Conservation (phyloP, 2,797 vertebrate genomes). For the Artibeus lituratus region DNA sequence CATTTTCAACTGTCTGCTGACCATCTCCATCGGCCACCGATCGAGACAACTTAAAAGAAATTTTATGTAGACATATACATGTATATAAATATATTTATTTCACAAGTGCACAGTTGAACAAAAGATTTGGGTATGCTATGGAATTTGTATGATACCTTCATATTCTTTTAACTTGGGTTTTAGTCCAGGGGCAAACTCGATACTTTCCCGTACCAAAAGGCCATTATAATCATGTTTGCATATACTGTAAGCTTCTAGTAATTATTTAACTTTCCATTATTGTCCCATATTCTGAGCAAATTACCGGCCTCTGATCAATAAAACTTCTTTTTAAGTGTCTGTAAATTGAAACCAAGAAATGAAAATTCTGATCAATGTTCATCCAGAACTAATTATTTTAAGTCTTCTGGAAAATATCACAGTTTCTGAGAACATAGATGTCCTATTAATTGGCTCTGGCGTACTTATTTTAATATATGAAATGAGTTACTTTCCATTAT, state of each 20-base stretch:
- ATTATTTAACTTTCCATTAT: constrained; percentile 48
- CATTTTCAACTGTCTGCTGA: neutral
- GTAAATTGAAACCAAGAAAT: constrained; percentile 52
- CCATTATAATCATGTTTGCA: constrained; percentile 23
- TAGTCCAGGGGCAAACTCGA: neutral
- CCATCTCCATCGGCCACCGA: neutral
- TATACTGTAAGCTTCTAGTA: constrained; percentile 43
- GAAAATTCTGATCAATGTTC: constrained; percentile 44
- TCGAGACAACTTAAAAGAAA: neutral
- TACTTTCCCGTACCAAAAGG: neutral
- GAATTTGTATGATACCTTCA: neutral
- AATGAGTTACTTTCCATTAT: neutral
- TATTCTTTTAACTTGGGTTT: neutral
- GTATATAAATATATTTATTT: neutral
- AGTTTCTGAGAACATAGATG: constrained; percentile 17
- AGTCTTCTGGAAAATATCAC: constrained; percentile 45
- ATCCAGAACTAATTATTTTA: constrained; percentile 51
- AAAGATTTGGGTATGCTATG: neutral
- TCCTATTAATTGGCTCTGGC: neutral
- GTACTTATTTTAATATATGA: constrained; percentile 35
- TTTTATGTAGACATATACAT: too few species aligned
- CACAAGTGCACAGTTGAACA: neutral
- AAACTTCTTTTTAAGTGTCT: constrained; percentile 48
- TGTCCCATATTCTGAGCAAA: constrained; percentile 61
- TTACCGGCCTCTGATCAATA: constrained; percentile 68